Evolutionary conservation across 2,888 invertebrate species (phyloP), one percentile per base, ranked within the genome.

Genomic region (Lithophane socia): DNA sequence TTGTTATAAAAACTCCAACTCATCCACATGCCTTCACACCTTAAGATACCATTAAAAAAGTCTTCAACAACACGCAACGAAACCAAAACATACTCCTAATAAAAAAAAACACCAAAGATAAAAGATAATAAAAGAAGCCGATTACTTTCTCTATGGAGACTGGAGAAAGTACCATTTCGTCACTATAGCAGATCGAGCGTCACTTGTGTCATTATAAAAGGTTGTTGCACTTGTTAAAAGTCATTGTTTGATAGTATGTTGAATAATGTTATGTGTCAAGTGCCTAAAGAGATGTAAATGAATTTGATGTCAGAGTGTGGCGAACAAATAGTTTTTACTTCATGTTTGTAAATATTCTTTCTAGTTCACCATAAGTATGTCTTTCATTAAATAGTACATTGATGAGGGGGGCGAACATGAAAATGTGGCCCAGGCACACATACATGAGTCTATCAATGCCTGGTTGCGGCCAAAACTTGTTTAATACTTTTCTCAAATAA

Each of bases 131-230:
- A 66, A 84, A 85, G 84, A 85, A 74, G 63, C 82, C 60, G 86
- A 89, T 87, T 82, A 90, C 91, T 91, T 91, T 91, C 91, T 88
- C 86, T 58, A 61, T 21, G 0, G 81, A 47, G 10, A 2, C 75
- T 16, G 10, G 87, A 89, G 86, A 91, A 91, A 91, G 91, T 90
- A 82, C 49, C 79, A 77, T 87, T 86, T 85, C 90, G 83, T 87
- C 90, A 87, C 79, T 66, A 60, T 52, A 68, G n/a, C 54, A 75
- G 83, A 85, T 85, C 82, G 29, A 63, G 37, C 81, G 69, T 74
- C 86, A 78, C 87, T 75, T 79, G 79, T 75, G 79, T 75, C 71
- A 56, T 60, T 68, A 68, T 60, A 37, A 52, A 60, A 87, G 80
- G 83, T 78, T 79, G 44, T 82, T 85, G 61, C 75, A 87, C 86